Percentiles rank a stretch among this genome's conserved stretches.
These are phyloP conservation scores for Thalassophryne amazonica DNA, from an alignment of 2,797 vertebrate genomes.

Conservation along the genomic window DNA sequence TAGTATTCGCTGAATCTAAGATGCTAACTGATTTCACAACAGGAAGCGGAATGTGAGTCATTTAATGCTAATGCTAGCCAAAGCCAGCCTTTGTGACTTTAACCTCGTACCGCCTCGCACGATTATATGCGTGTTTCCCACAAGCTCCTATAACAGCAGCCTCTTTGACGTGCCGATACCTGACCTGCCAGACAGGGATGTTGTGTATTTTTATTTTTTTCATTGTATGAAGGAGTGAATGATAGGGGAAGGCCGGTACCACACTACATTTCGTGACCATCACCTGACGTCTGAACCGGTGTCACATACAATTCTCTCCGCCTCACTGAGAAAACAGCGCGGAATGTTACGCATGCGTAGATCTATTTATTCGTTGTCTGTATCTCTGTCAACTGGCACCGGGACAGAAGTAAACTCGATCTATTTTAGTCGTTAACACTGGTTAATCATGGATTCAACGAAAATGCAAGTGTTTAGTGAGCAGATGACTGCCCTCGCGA, in stretches of 20 bases:
- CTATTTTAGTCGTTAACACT: no score
- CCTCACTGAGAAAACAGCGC: no score
- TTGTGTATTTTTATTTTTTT: neutral
- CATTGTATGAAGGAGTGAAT: conserved; percentile 31
- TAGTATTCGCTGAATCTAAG: conserved; percentile 12
- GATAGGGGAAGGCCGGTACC: conserved; percentile 63
- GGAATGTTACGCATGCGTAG: no score
- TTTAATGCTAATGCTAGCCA: conserved; percentile 57
- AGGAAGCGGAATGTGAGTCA: conserved; percentile 68
- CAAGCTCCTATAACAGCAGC: accelerated
- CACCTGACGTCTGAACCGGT: no score
- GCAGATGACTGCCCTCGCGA: no score
- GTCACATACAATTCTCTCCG: no score
- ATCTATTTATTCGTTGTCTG: no score
- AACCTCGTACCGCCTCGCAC: neutral
- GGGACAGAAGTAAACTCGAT: no score
- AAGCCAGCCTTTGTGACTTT: neutral
- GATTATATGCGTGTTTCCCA: accelerated
- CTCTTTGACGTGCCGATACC: accelerated
- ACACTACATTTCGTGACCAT: no score
- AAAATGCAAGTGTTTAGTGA: no score
- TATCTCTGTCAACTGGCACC: no score
- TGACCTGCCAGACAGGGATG: conserved; percentile 2
- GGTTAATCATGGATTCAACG: no score
- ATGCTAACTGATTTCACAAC: conserved; percentile 54